A percentile compares a stretch with the other conserved stretches of the same genome.
These are phyloP conservation scores for Cryptocephalus moraei DNA, from an alignment of 2,888 invertebrate genomes.

Conservation along the genomic window DNA sequence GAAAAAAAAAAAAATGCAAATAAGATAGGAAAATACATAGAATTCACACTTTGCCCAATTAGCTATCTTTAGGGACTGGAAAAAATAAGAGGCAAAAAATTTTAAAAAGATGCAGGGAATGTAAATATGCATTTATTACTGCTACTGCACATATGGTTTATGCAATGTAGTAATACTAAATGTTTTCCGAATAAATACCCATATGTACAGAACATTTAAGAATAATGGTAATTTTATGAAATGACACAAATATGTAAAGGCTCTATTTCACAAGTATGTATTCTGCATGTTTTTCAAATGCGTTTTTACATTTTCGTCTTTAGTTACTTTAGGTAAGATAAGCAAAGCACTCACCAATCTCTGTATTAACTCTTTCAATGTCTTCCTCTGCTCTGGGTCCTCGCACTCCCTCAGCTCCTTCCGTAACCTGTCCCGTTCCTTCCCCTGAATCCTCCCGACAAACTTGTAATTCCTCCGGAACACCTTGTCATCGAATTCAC, in stretches of 20 bases:
- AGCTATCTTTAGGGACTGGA: no score
- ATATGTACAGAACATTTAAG: no score
- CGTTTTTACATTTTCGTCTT: not conserved
- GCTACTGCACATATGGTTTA: no score
- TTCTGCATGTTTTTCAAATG: not conserved
- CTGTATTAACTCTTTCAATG: slow-evolving; percentile 62
- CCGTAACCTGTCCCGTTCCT: slow-evolving; percentile 56
- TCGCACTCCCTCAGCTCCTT: slow-evolving; percentile 49
- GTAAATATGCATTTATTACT: no score
- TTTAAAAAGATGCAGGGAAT: no score
- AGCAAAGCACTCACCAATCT: slow-evolving; percentile 43
- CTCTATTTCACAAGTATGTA: not conserved
- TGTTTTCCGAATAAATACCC: no score
- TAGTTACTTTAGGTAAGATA: not conserved
- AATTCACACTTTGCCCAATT: no score
- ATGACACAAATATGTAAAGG: not conserved
- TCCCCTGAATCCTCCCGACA: slow-evolving; percentile 56
- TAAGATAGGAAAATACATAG: no score
- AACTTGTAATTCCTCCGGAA: slow-evolving; percentile 75
- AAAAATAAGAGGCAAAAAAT: no score
- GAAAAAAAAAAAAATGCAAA: no score
- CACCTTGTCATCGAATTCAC: slow-evolving; percentile 60
- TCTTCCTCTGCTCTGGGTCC: slow-evolving; percentile 51
- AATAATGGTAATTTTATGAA: no score
- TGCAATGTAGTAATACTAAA: no score